Conservation (phyloP, 2,797 vertebrate species). For the Alosa sapidissima region DNA sequence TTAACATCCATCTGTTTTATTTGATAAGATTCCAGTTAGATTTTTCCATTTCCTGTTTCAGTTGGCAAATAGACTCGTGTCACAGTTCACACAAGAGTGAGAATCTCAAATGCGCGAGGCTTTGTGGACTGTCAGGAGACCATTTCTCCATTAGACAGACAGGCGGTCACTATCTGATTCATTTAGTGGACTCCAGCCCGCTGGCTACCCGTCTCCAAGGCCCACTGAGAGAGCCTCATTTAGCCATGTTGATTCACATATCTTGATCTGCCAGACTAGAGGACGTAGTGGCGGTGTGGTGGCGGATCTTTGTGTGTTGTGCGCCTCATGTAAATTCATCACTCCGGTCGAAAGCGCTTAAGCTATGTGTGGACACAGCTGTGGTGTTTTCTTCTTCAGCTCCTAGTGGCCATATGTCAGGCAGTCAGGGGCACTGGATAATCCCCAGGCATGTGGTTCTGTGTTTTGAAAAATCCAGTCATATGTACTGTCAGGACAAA, state of each 20-base stretch:
- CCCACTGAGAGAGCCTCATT: constrained; percentile 2
- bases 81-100: constrained; percentile 10
- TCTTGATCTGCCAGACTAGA: not conserved
- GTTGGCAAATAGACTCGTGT: constrained; percentile 15
- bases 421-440: constrained; percentile 60
- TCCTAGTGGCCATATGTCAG: constrained; percentile 58
- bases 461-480: constrained; percentile 57
- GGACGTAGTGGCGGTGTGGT: not conserved
- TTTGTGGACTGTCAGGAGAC: constrained; percentile 19
- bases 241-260: not conserved
- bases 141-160: constrained; percentile 9
- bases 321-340: constrained; percentile 24
- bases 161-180: constrained; percentile 20
- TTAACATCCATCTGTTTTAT: constrained; percentile 26
- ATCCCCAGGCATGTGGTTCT: constrained; percentile 72
- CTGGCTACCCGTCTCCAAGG: not conserved
- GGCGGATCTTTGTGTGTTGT: not conserved
- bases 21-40: constrained; percentile 33
- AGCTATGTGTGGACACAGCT: constrained; percentile 55
- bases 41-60: constrained; percentile 22
- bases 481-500: not conserved
- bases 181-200: constrained; percentile 7
- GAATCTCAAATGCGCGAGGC: constrained; percentile 10
- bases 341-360: constrained; percentile 4
- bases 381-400: constrained; percentile 64